Evolutionary conservation across 1,140 invertebrate genomes (phyloP).

Genomic region (Dendroctonus ponderosae): DNA sequence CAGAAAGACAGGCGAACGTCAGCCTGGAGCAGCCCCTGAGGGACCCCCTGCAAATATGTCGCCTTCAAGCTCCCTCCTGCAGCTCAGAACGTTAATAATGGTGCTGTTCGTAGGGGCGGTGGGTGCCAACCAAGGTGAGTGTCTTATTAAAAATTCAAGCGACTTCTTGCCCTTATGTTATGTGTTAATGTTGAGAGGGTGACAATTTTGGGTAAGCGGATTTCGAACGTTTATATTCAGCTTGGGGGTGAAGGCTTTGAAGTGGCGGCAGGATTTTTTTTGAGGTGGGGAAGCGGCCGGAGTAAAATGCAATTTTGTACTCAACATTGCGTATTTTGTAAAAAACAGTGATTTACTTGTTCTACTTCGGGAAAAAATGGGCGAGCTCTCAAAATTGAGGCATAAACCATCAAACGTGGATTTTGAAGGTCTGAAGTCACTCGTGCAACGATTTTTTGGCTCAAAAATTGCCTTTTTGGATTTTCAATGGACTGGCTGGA

Average conservation of each 20-base stretch:
- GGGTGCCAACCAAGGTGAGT: slow-evolving; percentile 44
- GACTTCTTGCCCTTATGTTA: slow-evolving; percentile 6
- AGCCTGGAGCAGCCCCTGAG: slow-evolving; percentile 37
- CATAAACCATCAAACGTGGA: too few relatives aligned
- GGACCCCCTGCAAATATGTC: slow-evolving; percentile 43
- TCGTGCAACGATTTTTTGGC: too few relatives aligned
- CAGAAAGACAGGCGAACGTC: slow-evolving; percentile 35
- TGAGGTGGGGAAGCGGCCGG: background rate
- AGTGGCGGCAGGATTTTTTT: background rate
- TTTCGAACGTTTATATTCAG: background rate
- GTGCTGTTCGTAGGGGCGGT: slow-evolving; percentile 42
- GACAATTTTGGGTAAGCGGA: background rate
- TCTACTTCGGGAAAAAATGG: too few relatives aligned
- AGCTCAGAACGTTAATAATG: slow-evolving; percentile 44
- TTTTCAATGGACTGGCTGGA: too few relatives aligned
- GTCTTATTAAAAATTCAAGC: slow-evolving; percentile 29
- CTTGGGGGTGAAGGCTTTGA: background rate
- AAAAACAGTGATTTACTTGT: too few relatives aligned
- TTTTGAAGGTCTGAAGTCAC: too few relatives aligned
- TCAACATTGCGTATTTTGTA: too few relatives aligned
- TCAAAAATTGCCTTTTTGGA: too few relatives aligned
- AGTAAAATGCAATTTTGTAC: too few relatives aligned
- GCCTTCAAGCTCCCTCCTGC: slow-evolving; percentile 40
- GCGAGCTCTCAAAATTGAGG: too few relatives aligned
- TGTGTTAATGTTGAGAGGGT: background rate